Evolutionary conservation across 2,113 vertebrate genomes (phyloP).

Genomic region (Spilogale gracilis): DNA sequence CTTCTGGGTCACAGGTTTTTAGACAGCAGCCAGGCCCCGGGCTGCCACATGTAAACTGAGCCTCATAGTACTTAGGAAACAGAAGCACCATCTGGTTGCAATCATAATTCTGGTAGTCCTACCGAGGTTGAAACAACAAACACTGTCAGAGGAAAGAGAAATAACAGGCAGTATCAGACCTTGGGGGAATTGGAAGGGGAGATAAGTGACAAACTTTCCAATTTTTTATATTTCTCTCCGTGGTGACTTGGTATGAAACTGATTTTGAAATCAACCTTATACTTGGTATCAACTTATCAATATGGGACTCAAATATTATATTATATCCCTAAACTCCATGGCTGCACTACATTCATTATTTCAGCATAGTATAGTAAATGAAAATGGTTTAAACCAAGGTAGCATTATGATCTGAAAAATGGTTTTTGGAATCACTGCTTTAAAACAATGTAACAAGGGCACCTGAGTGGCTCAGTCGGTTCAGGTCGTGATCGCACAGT

Average conservation of each 20-base stretch:
- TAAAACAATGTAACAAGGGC: neutral
- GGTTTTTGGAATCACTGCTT: neutral
- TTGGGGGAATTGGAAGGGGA: neutral
- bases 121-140: neutral
- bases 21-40: neutral
- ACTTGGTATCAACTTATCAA: constrained; percentile 43
- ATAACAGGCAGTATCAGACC: neutral
- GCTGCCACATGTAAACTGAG: neutral
- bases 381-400: constrained; percentile 48
- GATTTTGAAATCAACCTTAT: constrained; percentile 25
- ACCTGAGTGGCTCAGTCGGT: neutral
- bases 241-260: neutral
- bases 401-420: constrained; percentile 13
- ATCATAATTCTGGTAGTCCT: neutral
- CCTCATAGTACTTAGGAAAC: neutral
- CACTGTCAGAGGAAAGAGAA: neutral
- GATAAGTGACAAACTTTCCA: neutral
- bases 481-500: neutral
- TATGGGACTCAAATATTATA: neutral
- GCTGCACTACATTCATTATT: constrained; percentile 4
- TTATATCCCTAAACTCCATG: neutral
- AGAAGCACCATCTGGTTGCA: neutral
- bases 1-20: neutral
- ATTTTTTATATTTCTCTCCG: constrained; percentile 1
- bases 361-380: constrained; percentile 8